Evolutionary conservation across 2,113 vertebrate species (phyloP).

Genomic region (Apodemus sylvaticus): DNA sequence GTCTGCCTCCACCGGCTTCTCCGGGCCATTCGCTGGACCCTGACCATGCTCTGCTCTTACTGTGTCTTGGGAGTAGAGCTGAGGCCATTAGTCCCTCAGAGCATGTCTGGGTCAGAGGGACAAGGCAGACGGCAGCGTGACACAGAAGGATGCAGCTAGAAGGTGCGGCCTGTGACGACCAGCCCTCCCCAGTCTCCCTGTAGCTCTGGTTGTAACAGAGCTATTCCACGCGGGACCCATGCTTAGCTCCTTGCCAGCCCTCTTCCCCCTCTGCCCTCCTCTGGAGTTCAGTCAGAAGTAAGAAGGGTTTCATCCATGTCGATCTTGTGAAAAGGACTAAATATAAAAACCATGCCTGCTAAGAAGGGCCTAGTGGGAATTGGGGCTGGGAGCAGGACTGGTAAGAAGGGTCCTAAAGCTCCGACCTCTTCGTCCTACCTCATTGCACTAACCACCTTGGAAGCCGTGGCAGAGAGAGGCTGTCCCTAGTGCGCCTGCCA

Average conservation of each 20-base stretch:
- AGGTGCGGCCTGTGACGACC: neutral
- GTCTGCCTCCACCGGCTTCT: slow-evolving; percentile 3
- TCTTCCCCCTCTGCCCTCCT: accelerated
- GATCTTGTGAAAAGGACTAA: neutral
- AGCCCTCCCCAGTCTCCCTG: neutral
- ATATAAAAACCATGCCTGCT: neutral
- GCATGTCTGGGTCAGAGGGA: neutral
- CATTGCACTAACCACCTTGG: accelerated
- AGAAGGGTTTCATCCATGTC: neutral
- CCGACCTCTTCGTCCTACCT: accelerated
- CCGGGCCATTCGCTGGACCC: neutral
- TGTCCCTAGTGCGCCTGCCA: neutral
- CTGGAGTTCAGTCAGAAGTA: neutral
- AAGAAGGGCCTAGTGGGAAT: neutral
- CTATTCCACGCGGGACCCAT: too few relatives aligned
- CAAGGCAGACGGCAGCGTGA: too few relatives aligned
- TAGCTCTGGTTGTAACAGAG: neutral
- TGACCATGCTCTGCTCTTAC: neutral
- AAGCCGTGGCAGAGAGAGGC: too few relatives aligned
- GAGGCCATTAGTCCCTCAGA: too few relatives aligned
- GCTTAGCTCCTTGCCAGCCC: neutral
- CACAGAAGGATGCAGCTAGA: neutral
- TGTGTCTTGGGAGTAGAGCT: neutral
- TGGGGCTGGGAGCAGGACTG: neutral
- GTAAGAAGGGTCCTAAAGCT: neutral